phyloP scores from a whole-genome alignment of 1,140 invertebrate species.

The Macrocentrus cingulum region DNA sequence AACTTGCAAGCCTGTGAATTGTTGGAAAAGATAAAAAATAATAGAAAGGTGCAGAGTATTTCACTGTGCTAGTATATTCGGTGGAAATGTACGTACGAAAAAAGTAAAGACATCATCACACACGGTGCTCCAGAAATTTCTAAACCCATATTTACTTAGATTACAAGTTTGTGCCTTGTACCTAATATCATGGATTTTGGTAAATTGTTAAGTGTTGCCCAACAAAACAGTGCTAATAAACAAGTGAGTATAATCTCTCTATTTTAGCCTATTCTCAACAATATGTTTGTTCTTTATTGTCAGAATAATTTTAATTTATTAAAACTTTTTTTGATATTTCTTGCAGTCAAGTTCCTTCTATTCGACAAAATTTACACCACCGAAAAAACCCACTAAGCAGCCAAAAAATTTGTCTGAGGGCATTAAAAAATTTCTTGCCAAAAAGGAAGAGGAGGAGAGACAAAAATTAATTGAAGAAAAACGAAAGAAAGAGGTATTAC shows the following conservation, averaged over 20 bases:
- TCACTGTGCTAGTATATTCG: too few species aligned
- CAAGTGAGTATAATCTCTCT: conserved; percentile 29
- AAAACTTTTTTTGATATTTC: conserved; percentile 16
- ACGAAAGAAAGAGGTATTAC: conserved; percentile 65
- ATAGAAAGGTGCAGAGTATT: too few species aligned
- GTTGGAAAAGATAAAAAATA: too few species aligned
- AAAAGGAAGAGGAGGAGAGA: conserved; percentile 77
- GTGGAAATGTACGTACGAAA: too few species aligned
- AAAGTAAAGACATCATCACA: too few species aligned
- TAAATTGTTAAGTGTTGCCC: conserved; percentile 62
- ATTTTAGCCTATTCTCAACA: not conserved
- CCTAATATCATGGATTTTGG: conserved; percentile 65
- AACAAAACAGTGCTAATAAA: conserved; percentile 60
- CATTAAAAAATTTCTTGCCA: conserved; percentile 80
- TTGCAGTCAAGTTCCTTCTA: conserved; percentile 64
- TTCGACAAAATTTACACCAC: conserved; percentile 75
- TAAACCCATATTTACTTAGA: not conserved
- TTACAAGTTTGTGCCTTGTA: not conserved
- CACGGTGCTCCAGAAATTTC: not conserved
- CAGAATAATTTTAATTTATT: conserved; percentile 15
- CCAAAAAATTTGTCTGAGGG: conserved; percentile 70
- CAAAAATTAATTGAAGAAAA: conserved; percentile 67
- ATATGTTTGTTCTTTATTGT: conserved; percentile 12
- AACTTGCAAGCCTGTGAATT: too few species aligned
- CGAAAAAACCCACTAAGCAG: conserved; percentile 75